phyloP scores from a whole-genome alignment of 2,797 vertebrate species.

The Typhlichthys eigenmanni region DNA sequence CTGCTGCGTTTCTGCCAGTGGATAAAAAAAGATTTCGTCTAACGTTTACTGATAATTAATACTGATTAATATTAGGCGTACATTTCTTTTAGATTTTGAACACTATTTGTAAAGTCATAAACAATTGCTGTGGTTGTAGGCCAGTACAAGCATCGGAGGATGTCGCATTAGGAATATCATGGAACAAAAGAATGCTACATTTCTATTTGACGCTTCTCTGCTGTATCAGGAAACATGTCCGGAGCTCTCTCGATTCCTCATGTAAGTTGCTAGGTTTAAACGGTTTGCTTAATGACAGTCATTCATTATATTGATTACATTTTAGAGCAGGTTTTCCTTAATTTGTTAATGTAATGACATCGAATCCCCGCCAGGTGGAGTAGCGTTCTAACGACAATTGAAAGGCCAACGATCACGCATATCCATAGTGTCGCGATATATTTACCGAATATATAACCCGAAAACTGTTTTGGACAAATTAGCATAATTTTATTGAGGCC shows the following conservation, averaged over 20 bases:
- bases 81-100: too few species aligned
- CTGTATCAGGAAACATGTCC: constrained; percentile 72
- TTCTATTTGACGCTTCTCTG: constrained; percentile 66
- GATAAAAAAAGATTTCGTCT: too few species aligned
- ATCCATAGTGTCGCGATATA: too few species aligned
- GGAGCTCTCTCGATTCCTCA: constrained; percentile 70
- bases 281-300: not conserved
- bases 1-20: too few species aligned
- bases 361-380: constrained; percentile 55
- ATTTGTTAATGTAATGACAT: constrained; percentile 47
- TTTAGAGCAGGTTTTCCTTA: rapidly evolving
- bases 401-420: not conserved
- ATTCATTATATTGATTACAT: not conserved
- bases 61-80: too few species aligned
- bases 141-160: too few species aligned
- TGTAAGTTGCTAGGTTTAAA: constrained; percentile 63
- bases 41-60: not conserved
- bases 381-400: constrained; percentile 15
- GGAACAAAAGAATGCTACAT: constrained; percentile 5
- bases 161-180: not conserved
- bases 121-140: too few species aligned
- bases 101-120: not conserved
- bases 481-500: too few species aligned
- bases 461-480: too few species aligned
- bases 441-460: too few species aligned